phyloP scores from a whole-genome alignment of 2,113 vertebrate species.

The Phrynosoma platyrhinos region DNA sequence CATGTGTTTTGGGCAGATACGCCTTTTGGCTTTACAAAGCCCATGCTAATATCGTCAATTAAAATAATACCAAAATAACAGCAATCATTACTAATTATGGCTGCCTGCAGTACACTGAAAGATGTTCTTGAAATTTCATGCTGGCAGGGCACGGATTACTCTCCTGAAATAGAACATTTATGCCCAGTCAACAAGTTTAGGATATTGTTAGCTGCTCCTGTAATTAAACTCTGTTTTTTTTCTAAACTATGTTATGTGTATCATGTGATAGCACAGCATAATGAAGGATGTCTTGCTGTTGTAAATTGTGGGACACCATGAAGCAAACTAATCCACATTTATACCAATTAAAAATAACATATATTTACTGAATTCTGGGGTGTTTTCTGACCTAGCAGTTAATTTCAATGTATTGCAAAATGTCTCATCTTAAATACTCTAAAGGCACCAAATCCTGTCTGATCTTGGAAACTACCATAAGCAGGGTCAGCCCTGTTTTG shows the following conservation, averaged over 20 bases:
- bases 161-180: conserved; percentile 25
- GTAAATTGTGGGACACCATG: neutral
- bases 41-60: conserved; percentile 1
- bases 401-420: too few species aligned
- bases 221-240: conserved; percentile 18
- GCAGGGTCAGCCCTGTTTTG: too few species aligned
- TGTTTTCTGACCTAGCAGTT: too few species aligned
- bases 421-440: too few species aligned
- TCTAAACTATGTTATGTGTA: conserved; percentile 15
- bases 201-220: conserved; percentile 31
- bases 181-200: conserved; percentile 26
- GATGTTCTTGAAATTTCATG: conserved; percentile 10
- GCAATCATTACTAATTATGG: conserved; percentile 19
- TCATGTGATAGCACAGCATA: neutral
- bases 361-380: too few species aligned
- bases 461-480: too few species aligned
- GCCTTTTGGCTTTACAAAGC: neutral
- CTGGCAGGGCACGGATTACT: conserved; percentile 19
- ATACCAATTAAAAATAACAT: too few species aligned
- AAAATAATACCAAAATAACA: conserved; percentile 9
- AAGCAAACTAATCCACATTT: neutral
- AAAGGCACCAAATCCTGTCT: too few species aligned
- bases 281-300: neutral
- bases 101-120: conserved; percentile 16
- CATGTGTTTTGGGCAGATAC: neutral